Percentiles rank a stretch among this genome's conserved stretches.
Conservation (phyloP, 2,888 invertebrate species). For the Taenaris catops region DNA sequence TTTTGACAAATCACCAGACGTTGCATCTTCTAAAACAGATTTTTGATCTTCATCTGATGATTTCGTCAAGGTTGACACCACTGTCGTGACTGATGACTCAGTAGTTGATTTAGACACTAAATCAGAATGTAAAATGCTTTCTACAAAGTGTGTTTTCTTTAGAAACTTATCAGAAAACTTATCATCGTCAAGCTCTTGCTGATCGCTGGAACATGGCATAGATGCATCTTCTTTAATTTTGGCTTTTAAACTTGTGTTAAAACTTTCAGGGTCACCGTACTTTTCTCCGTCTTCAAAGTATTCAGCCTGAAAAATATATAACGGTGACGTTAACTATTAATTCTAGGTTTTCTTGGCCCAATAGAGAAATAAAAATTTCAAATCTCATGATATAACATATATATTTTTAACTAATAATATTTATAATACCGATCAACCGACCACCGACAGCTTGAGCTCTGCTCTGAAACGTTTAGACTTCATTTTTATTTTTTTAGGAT, state of each 20-base stretch:
- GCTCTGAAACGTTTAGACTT: too few species aligned
- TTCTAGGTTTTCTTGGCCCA: too few species aligned
- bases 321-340: too few species aligned
- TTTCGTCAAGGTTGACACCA: constrained; percentile 64
- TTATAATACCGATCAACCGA: too few species aligned
- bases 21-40: constrained; percentile 65
- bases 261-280: constrained; percentile 38
- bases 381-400: too few species aligned
- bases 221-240: constrained; percentile 30
- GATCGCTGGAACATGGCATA: constrained; percentile 36
- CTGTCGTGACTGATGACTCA: constrained; percentile 71
- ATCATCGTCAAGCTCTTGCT: constrained; percentile 32
- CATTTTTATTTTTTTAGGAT: too few species aligned
- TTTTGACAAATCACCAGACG: constrained; percentile 69
- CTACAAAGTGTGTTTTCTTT: constrained; percentile 52
- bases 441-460: too few species aligned
- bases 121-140: constrained; percentile 49
- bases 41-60: constrained; percentile 71
- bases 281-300: constrained; percentile 56
- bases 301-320: constrained; percentile 42
- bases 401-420: too few species aligned
- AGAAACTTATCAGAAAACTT: constrained; percentile 36
- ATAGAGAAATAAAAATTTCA: too few species aligned
- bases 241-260: constrained; percentile 18
- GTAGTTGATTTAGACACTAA: constrained; percentile 69